A percentile compares a stretch with the other conserved stretches of the same genome.
phyloP scores from a whole-genome alignment of 2,113 vertebrate genomes.

The Trogon surrucura region DNA sequence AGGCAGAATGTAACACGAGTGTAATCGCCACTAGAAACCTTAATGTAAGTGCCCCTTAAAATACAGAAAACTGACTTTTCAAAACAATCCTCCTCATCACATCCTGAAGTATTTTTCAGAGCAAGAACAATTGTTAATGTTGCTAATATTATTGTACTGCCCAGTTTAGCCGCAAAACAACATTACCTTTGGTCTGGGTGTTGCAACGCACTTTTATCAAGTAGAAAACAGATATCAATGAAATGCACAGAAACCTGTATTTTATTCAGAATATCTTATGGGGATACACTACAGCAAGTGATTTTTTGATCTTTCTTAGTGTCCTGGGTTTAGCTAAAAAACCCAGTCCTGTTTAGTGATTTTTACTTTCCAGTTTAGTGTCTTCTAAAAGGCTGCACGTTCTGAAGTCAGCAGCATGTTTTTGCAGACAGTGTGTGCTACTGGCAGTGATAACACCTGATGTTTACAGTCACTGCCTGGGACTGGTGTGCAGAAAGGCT shows the following conservation, averaged over 20 bases:
- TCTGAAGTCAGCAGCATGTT: no score
- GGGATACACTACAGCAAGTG: background rate
- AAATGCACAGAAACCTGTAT: background rate
- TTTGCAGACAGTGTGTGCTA: no score
- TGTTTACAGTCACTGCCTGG: no score
- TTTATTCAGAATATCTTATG: background rate
- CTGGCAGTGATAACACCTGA: no score
- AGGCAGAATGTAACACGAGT: background rate
- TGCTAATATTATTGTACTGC: background rate
- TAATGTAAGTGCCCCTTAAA: background rate
- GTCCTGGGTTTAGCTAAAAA: no score
- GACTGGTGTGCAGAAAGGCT: no score
- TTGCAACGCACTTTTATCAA: background rate
- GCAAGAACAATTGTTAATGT: background rate
- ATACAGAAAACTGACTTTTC: background rate
- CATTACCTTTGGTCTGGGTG: background rate
- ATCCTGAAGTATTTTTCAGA: background rate
- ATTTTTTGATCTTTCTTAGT: background rate
- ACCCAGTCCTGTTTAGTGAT: no score
- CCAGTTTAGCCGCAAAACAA: background rate
- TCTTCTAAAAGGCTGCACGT: no score
- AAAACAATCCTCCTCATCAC: background rate
- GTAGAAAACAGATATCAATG: background rate
- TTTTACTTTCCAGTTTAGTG: no score
- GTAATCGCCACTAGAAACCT: background rate